Evolutionary conservation across 2,113 vertebrate species (phyloP).

Genomic region (Phycodurus eques): DNA sequence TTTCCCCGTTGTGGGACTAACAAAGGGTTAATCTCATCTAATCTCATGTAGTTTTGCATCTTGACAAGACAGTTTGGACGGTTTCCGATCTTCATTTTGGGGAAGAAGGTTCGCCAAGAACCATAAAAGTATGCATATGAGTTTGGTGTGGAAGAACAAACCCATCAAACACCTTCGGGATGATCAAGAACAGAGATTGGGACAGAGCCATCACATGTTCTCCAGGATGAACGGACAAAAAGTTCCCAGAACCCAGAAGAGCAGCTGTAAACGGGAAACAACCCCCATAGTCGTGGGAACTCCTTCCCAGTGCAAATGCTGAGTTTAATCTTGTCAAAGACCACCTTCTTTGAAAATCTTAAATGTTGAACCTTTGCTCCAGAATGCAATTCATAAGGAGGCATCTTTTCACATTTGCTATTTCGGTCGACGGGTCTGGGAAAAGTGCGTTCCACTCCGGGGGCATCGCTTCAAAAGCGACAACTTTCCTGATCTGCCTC

Average conservation of each 20-base stretch:
- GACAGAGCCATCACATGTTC: not conserved
- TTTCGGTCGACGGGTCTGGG: not conserved
- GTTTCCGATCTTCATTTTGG: no score
- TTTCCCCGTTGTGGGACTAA: no score
- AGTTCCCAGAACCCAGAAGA: not conserved
- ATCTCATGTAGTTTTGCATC: no score
- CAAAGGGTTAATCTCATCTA: no score
- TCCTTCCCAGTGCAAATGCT: not conserved
- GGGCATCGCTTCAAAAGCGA: not conserved
- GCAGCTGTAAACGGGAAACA: not conserved
- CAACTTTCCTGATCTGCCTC: not conserved
- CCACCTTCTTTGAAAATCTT: not conserved
- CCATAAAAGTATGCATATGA: no score
- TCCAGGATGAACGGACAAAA: not conserved
- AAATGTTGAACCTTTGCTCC: not conserved
- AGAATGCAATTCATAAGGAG: not conserved
- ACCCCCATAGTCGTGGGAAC: no score
- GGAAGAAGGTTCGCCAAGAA: no score
- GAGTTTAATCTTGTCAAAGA: not conserved
- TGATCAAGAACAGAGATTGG: not conserved
- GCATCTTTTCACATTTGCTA: not conserved
- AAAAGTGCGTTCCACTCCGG: not conserved
- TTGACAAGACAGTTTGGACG: no score
- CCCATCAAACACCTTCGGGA: not conserved
- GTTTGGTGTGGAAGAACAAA: not conserved